A percentile compares a stretch with the other conserved stretches of the same genome.
Evolutionary conservation across 2,888 invertebrate genomes (phyloP).

Genomic region (Bellardia pandia): DNA sequence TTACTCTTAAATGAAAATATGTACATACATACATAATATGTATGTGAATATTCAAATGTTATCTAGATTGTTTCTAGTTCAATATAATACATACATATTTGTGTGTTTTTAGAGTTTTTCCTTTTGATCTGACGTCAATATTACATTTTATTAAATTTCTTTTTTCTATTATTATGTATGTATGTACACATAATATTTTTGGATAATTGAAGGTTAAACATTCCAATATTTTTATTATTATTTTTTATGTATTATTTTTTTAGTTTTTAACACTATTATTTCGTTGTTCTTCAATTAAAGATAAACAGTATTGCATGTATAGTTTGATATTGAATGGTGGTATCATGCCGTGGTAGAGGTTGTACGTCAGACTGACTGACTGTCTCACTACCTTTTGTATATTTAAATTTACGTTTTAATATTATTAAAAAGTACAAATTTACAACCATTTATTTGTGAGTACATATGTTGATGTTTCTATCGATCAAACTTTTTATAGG

Average conservation of each 20-base stretch:
- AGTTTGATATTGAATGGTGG: conserved; percentile 10
- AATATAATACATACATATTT: not conserved
- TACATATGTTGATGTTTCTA: conserved; percentile 27
- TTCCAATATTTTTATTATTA: conserved; percentile 16
- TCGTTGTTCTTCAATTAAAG: not conserved
- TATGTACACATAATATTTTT: conserved; percentile 3
- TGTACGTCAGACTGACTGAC: not conserved
- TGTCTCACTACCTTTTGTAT: not conserved
- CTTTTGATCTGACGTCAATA: conserved; percentile 53
- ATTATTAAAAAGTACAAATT: not conserved
- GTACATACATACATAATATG: too few relatives aligned
- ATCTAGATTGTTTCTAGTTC: not conserved
- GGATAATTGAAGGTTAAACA: conserved; percentile 49
- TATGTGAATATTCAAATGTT: not conserved
- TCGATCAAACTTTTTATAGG: conserved; percentile 52
- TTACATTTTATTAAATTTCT: conserved; percentile 1
- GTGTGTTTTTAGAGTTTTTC: not conserved
- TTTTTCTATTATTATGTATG: not conserved
- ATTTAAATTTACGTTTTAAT: conserved; percentile 18
- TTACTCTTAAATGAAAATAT: not conserved
- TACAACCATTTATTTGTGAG: not conserved
- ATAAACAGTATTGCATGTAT: conserved; percentile 17
- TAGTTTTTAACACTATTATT: conserved; percentile 8
- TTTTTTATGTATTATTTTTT: conserved; percentile 2
- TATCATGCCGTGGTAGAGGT: not conserved